phyloP scores from a whole-genome alignment of 2,113 vertebrate species.

The Rhabdomys dilectus region DNA sequence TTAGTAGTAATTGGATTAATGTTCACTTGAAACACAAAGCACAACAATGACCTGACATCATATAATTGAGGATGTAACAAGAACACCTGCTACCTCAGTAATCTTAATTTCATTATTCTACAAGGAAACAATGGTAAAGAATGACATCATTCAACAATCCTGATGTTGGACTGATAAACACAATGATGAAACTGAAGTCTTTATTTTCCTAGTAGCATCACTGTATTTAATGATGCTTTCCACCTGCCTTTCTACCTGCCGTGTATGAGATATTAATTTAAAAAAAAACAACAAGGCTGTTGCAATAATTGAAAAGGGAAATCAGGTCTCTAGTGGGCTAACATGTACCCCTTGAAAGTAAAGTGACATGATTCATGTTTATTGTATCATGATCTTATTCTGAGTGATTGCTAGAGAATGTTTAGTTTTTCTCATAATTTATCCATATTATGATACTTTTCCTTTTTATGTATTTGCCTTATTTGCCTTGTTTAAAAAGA shows the following conservation, averaged over 20 bases:
- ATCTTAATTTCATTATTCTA: background rate
- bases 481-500: background rate
- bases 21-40: background rate
- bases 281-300: background rate
- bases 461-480: background rate
- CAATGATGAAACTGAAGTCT: background rate
- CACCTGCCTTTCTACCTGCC: background rate
- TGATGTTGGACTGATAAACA: background rate
- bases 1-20: background rate
- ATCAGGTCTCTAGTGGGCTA: background rate
- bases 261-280: background rate
- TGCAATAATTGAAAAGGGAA: background rate
- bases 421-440: background rate
- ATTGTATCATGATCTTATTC: background rate
- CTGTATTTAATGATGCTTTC: background rate
- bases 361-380: background rate
- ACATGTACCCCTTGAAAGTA: background rate
- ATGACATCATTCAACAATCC: background rate
- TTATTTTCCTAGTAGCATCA: background rate
- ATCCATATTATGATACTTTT: background rate
- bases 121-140: background rate
- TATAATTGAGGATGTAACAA: background rate
- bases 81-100: fast-evolving
- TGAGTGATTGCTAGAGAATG: background rate
- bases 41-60: background rate